phyloP scores from a whole-genome alignment of 2,888 invertebrate genomes.

The Ommatoiulus sabulosus region DNA sequence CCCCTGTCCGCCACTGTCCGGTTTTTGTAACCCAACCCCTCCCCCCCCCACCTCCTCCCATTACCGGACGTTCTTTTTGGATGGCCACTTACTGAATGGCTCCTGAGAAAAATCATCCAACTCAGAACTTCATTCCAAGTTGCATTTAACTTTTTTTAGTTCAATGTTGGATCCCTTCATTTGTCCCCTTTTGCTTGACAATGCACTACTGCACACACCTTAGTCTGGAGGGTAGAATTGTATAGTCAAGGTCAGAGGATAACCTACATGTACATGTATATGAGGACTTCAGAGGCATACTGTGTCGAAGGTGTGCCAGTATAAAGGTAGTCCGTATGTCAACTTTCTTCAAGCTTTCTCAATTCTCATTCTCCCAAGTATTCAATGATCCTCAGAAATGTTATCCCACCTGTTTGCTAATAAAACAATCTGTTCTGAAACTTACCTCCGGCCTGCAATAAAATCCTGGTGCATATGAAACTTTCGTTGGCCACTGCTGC shows the following conservation, averaged over 20 bases:
- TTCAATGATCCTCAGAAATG: not conserved
- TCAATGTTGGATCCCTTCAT: slow-evolving; percentile 56
- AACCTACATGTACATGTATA: not conserved
- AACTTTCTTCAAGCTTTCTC: not conserved
- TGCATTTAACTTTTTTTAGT: no score
- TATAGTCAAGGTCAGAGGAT: no score
- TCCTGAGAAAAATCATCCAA: no score
- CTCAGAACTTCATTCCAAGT: no score
- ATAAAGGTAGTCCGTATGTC: no score
- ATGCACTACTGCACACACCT: not conserved
- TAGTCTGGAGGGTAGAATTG: no score
- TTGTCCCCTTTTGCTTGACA: not conserved
- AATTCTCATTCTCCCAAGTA: no score
- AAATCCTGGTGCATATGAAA: slow-evolving; percentile 79
- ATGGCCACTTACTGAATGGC: no score
- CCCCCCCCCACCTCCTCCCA: no score
- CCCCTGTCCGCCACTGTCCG: no score
- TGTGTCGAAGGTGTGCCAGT: not conserved
- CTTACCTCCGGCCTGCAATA: slow-evolving; percentile 76
- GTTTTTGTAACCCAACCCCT: no score
- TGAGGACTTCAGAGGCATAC: not conserved
- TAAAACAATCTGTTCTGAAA: not conserved
- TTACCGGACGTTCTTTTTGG: no score
- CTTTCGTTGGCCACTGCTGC: slow-evolving; percentile 84
- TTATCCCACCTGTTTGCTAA: not conserved